Conservation (phyloP, 2,888 invertebrate species). For the Archips xylosteana region DNA sequence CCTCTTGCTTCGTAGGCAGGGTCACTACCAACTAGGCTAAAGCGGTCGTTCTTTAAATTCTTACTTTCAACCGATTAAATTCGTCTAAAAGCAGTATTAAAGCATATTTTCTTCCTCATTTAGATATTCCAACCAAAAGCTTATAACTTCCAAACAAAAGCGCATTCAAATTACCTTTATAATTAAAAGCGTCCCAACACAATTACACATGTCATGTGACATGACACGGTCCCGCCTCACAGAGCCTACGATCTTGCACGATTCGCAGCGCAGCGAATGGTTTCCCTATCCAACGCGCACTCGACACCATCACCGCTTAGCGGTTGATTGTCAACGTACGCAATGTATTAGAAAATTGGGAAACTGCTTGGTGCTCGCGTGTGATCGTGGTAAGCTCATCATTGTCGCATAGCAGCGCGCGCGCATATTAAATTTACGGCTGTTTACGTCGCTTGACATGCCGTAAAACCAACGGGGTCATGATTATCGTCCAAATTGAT, state of each 20-base stretch:
- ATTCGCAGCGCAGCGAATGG: background rate
- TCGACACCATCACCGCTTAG: background rate
- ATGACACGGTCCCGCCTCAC: slow-evolving; percentile 58
- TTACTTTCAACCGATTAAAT: no score
- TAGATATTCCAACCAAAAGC: no score
- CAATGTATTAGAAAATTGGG: background rate
- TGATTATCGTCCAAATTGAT: slow-evolving; percentile 47
- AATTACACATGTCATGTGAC: slow-evolving; percentile 40
- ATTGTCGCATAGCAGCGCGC: slow-evolving; percentile 55
- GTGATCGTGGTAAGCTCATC: background rate
- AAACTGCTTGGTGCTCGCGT: background rate
- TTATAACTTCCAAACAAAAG: no score
- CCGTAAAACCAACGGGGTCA: slow-evolving; percentile 52
- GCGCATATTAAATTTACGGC: slow-evolving; percentile 62
- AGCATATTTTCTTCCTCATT: no score
- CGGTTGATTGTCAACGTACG: background rate
- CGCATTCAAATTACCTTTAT: no score
- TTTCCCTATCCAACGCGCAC: background rate
- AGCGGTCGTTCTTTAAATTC: no score
- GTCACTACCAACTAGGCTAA: no score
- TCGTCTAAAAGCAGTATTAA: no score
- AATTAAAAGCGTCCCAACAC: no score
- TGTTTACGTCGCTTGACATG: slow-evolving; percentile 59
- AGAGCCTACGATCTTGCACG: background rate
- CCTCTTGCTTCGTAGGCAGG: no score